A percentile compares a stretch with the other conserved stretches of the same genome.
Evolutionary conservation across 2,888 invertebrate genomes (phyloP).

Genomic region (Pyrgus malvae): DNA sequence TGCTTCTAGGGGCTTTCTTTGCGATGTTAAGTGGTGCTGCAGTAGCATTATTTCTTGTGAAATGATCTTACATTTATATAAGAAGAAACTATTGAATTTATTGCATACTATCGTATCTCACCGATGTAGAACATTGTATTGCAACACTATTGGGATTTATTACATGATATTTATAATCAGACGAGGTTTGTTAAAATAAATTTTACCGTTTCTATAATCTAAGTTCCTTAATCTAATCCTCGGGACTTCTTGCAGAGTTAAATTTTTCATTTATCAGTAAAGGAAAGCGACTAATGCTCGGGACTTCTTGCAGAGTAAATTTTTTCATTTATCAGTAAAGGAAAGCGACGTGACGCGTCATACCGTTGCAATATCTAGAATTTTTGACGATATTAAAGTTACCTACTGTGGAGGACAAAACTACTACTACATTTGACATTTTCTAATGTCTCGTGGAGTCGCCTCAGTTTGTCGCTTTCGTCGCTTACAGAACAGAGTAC

Average conservation of each 20-base stretch:
- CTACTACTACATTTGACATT: too few species aligned
- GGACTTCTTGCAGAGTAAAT: too few species aligned
- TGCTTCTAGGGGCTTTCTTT: conserved; percentile 57
- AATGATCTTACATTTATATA: conserved; percentile 4
- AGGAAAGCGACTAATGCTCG: too few species aligned
- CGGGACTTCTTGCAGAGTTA: neutral
- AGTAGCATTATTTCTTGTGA: conserved; percentile 5
- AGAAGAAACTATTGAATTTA: neutral
- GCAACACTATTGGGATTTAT: conserved; percentile 15
- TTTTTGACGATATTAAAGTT: too few species aligned
- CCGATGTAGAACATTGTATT: conserved; percentile 17
- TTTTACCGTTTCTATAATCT: neutral
- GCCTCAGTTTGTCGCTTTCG: too few species aligned
- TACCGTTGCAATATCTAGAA: too few species aligned
- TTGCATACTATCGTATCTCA: conserved; percentile 12
- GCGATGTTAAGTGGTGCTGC: conserved; percentile 8
- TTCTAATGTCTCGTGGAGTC: too few species aligned
- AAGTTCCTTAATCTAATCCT: neutral
- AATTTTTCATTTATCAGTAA: too few species aligned
- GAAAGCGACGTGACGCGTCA: too few species aligned
- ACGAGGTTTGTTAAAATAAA: conserved; percentile 14
- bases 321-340: too few species aligned
- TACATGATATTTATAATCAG: neutral
- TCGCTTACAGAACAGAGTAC: too few species aligned
- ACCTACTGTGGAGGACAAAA: too few species aligned